Percentiles rank a stretch among this genome's conserved stretches.
Conservation (phyloP, 2,113 vertebrate species). For the Cynoglossus semilaevis region DNA sequence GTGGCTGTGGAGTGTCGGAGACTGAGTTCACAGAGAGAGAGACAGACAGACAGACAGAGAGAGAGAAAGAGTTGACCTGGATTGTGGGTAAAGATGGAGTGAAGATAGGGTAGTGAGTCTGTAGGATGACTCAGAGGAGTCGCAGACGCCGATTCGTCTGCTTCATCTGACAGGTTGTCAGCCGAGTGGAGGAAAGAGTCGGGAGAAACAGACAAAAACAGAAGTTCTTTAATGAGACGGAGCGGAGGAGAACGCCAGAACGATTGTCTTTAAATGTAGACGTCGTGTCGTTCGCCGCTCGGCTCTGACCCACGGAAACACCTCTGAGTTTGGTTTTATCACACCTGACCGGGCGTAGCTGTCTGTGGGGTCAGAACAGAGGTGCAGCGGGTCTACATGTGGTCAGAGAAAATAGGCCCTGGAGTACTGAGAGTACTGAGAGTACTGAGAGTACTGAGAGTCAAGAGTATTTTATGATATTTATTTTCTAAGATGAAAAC, state of each 20-base stretch:
- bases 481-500: too few relatives aligned
- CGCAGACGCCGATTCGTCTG: conserved; percentile 35
- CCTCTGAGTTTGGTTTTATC: not conserved
- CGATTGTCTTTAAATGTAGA: conserved; percentile 5
- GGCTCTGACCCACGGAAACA: not conserved
- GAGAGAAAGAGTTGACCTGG: conserved; percentile 49
- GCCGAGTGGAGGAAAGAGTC: conserved; percentile 29
- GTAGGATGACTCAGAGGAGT: conserved; percentile 51
- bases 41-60: conserved; percentile 24
- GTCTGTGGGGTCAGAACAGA: too few relatives aligned
- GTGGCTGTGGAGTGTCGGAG: conserved; percentile 10
- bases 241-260: conserved; percentile 13
- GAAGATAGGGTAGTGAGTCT: conserved; percentile 7
- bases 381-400: too few relatives aligned
- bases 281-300: not conserved
- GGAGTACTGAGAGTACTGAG: too few relatives aligned
- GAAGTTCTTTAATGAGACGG: conserved; percentile 35
- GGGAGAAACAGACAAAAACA: conserved; percentile 29
- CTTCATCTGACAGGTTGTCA: conserved; percentile 59
- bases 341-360: too few relatives aligned
- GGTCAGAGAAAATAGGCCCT: too few relatives aligned
- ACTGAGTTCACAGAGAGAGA: conserved; percentile 19
- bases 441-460: too few relatives aligned
- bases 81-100: conserved; percentile 38
- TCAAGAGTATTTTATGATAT: too few relatives aligned